Evolutionary conservation across 1,140 invertebrate species (phyloP).

Genomic region (Bombus waltoni): DNA sequence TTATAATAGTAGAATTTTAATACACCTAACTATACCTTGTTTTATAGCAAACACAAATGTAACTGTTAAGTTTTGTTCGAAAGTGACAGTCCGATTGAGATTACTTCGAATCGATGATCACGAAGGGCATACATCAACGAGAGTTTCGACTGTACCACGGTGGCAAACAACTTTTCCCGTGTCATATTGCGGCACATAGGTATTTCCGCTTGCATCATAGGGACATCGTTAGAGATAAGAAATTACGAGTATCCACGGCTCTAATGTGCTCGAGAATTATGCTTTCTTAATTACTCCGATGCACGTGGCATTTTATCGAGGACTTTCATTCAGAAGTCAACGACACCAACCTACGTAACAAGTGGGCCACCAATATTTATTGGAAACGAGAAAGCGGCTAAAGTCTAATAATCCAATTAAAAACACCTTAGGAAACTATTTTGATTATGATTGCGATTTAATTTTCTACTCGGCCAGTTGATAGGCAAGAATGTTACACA

Average conservation of each 20-base stretch:
- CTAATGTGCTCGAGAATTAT: slow-evolving; percentile 49
- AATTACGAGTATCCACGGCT: slow-evolving; percentile 46
- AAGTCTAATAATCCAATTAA: slow-evolving; percentile 1
- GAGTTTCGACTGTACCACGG: too few relatives aligned
- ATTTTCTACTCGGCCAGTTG: not conserved
- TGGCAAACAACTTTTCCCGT: not conserved
- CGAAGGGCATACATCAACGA: not conserved
- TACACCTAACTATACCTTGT: not conserved
- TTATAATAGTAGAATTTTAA: not conserved
- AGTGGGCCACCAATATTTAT: slow-evolving; percentile 38
- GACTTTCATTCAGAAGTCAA: slow-evolving; percentile 37
- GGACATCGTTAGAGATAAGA: slow-evolving; percentile 58
- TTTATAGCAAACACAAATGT: not conserved
- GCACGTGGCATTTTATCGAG: slow-evolving; percentile 12
- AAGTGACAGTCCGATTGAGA: not conserved
- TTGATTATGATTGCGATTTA: not conserved
- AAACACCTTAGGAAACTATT: not conserved
- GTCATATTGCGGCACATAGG: slow-evolving; percentile 46
- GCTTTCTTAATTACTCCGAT: slow-evolving; percentile 43
- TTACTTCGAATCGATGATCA: not conserved
- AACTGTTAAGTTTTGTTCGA: not conserved
- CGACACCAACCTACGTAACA: slow-evolving; percentile 22
- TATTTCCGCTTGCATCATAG: slow-evolving; percentile 51
- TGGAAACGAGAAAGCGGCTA: not conserved
- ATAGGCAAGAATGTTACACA: not conserved